These are phyloP conservation scores for Cephalopterus ornatus DNA, from an alignment of 2,113 vertebrate genomes.

Conservation along the genomic window DNA sequence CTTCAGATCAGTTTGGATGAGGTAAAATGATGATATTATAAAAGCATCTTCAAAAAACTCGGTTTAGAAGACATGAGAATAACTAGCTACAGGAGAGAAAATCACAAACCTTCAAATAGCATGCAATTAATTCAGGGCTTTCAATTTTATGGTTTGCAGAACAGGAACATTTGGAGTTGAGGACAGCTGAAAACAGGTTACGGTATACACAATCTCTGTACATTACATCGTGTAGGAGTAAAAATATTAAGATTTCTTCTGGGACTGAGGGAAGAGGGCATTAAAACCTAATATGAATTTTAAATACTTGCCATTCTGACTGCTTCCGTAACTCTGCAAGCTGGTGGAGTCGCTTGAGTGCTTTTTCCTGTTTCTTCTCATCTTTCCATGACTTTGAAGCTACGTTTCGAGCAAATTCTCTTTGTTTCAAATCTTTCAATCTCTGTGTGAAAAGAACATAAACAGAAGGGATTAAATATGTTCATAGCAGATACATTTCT, in stretches of 20 bases:
- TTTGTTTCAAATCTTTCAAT: slow-evolving; percentile 96
- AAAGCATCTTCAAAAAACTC: background rate
- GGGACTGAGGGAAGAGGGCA: background rate
- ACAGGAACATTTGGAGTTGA: background rate
- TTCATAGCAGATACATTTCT: background rate
- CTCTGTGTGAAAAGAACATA: slow-evolving; percentile 75
- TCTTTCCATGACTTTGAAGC: slow-evolving; percentile 99
- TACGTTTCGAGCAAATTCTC: slow-evolving; percentile 97
- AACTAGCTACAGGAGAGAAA: background rate
- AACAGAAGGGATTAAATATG: background rate
- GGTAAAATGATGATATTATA: background rate
- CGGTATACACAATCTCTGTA: background rate
- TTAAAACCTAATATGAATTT: background rate
- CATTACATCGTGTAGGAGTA: background rate
- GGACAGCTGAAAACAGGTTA: background rate
- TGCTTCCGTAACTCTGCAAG: slow-evolving; percentile 91
- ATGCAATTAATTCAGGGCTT: slow-evolving; percentile 26
- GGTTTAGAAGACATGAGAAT: background rate
- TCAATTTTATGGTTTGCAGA: slow-evolving; percentile 19
- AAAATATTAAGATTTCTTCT: slow-evolving; percentile 14
- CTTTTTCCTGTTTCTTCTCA: slow-evolving; percentile 96
- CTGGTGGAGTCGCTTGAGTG: slow-evolving; percentile 90
- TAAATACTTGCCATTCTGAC: slow-evolving; percentile 81
- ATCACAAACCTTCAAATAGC: background rate
- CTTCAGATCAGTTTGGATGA: background rate